These are phyloP conservation scores for Lophotis ruficrista DNA, from an alignment of 2,113 vertebrate genomes.

Conservation along the genomic window DNA sequence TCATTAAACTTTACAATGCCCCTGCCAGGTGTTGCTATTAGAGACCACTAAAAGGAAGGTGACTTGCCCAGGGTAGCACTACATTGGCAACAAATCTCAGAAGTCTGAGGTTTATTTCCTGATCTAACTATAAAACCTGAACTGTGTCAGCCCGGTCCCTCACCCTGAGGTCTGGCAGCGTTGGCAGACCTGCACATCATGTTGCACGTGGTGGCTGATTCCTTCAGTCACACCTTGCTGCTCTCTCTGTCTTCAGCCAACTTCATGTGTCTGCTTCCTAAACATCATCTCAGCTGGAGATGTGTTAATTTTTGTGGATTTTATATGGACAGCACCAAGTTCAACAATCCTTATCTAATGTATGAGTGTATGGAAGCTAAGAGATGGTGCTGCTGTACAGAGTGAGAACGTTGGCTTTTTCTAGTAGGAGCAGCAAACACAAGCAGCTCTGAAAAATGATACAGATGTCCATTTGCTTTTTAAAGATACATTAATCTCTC, in stretches of 20 bases:
- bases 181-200: neutral
- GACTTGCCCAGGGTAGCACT: neutral
- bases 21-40: neutral
- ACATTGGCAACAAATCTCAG: neutral
- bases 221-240: neutral
- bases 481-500: neutral
- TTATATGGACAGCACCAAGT: neutral
- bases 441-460: conserved; percentile 3
- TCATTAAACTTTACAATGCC: conserved; percentile 13
- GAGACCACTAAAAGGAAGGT: neutral
- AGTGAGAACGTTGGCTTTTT: neutral
- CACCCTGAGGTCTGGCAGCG: neutral
- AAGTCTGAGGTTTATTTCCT: neutral
- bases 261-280: neutral
- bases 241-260: neutral
- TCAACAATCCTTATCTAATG: neutral
- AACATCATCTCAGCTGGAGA: neutral
- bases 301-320: neutral
- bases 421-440: neutral
- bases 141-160: neutral
- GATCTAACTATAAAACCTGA: neutral
- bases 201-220: fast-evolving
- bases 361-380: neutral
- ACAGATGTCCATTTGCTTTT: neutral
- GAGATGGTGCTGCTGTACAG: neutral